These are phyloP conservation scores for Scopus umbretta DNA, from an alignment of 2,113 vertebrate genomes.

Conservation along the genomic window DNA sequence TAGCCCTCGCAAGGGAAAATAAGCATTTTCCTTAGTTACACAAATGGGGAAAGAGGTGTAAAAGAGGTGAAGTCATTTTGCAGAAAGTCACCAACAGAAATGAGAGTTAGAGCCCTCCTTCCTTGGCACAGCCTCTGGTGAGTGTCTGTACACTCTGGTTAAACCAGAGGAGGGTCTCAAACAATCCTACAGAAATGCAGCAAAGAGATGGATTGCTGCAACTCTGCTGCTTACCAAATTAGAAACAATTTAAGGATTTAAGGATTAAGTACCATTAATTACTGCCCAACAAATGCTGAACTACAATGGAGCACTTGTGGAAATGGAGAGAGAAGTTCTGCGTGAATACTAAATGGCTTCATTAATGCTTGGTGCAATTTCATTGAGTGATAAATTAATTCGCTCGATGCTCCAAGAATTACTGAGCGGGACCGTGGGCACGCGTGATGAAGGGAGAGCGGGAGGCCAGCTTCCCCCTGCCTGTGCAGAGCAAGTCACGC, in stretches of 20 bases:
- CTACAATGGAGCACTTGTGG: slow-evolving; percentile 57
- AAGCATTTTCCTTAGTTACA: neutral
- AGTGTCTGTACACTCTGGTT: neutral
- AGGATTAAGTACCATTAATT: slow-evolving; percentile 74
- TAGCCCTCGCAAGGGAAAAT: neutral
- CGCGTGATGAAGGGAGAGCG: neutral
- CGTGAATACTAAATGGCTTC: slow-evolving; percentile 62
- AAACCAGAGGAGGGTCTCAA: neutral
- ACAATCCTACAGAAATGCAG: neutral
- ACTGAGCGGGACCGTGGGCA: neutral
- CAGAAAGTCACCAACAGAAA: neutral
- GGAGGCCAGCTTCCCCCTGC: neutral
- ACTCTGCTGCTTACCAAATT: slow-evolving; percentile 65
- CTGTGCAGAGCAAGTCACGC: neutral
- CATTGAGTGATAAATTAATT: slow-evolving; percentile 46
- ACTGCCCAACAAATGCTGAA: slow-evolving; percentile 68
- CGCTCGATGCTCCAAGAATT: slow-evolving; percentile 16
- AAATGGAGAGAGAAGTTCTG: slow-evolving; percentile 52
- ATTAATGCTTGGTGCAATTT: slow-evolving; percentile 35
- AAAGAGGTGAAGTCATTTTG: neutral
- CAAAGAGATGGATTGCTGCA: neutral
- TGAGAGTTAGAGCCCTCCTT: neutral
- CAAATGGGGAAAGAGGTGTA: neutral
- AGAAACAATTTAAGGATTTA: slow-evolving; percentile 68
- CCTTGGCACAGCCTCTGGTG: neutral